A percentile compares a stretch with the other conserved stretches of the same genome.
Evolutionary conservation across 2,888 invertebrate species (phyloP).

Genomic region (Thereva nobilitata): DNA sequence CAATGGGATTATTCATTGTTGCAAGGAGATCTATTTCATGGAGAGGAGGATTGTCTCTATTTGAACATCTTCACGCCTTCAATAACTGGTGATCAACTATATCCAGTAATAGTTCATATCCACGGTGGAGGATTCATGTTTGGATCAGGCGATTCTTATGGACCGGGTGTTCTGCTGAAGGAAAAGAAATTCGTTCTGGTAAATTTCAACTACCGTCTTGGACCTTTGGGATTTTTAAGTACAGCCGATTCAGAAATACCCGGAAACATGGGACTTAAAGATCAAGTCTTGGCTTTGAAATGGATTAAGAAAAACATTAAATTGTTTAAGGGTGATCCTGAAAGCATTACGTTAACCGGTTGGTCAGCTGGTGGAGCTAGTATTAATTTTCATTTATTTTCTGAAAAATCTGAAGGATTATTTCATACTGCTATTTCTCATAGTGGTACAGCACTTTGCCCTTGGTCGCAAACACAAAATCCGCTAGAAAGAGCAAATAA

Average conservation of each 20-base stretch:
- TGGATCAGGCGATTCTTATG: constrained; percentile 61
- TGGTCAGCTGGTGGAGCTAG: constrained; percentile 76
- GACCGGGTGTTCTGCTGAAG: constrained; percentile 65
- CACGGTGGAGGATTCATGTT: constrained; percentile 71
- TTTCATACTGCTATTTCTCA: constrained; percentile 57
- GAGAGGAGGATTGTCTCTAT: constrained; percentile 69
- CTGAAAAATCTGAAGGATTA: constrained; percentile 61
- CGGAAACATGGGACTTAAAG: constrained; percentile 75
- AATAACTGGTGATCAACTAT: constrained; percentile 32
- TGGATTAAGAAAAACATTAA: constrained; percentile 72
- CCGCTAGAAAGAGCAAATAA: constrained; percentile 65
- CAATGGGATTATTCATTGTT: constrained; percentile 51
- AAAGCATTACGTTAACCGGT: constrained; percentile 70
- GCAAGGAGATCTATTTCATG: constrained; percentile 48
- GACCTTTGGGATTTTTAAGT: constrained; percentile 71
- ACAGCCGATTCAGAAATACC: constrained; percentile 58
- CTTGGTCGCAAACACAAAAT: constrained; percentile 62
- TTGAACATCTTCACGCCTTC: constrained; percentile 65
- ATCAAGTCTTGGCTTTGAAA: constrained; percentile 70
- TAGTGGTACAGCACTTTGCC: constrained; percentile 70
- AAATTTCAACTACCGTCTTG: constrained; percentile 69
- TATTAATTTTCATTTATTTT: constrained; percentile 73
- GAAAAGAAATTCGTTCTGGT: constrained; percentile 67
- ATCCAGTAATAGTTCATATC: constrained; percentile 67
- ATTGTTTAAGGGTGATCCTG: constrained; percentile 72